Percentiles rank a stretch among this genome's conserved stretches.
Conservation (phyloP, 2,888 invertebrate species). For the Exocentrus adspersus region DNA sequence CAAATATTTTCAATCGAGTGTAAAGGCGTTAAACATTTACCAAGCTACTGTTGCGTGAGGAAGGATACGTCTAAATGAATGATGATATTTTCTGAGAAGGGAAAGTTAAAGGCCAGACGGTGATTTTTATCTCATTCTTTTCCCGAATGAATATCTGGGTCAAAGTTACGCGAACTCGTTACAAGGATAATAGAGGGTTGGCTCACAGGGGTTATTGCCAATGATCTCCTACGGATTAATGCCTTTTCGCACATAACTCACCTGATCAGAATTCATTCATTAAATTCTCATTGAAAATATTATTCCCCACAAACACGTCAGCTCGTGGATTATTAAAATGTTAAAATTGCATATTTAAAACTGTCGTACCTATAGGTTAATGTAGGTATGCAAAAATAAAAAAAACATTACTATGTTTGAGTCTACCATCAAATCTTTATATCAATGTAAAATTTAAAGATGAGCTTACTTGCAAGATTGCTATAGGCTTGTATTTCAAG, state of each 20-base stretch:
- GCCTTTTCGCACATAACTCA: constrained; percentile 41
- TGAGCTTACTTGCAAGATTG: too few species aligned
- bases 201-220: constrained; percentile 54
- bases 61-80: constrained; percentile 40
- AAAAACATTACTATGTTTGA: neutral
- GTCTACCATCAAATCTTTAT: constrained; percentile 35
- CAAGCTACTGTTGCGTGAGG: constrained; percentile 48
- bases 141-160: constrained; percentile 60
- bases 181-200: constrained; percentile 58
- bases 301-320: neutral
- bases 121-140: constrained; percentile 60
- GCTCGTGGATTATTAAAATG: neutral
- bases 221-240: constrained; percentile 53
- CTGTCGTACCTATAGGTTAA: too few species aligned
- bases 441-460: constrained; percentile 39
- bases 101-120: constrained; percentile 57
- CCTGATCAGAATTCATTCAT: constrained; percentile 51
- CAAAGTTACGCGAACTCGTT: constrained; percentile 62
- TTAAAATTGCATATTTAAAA: neutral
- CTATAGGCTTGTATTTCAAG: constrained; percentile 29
- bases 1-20: constrained; percentile 24
- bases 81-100: constrained; percentile 47
- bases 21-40: constrained; percentile 25
- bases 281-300: constrained; percentile 44
- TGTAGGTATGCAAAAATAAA: neutral